A percentile compares a stretch with the other conserved stretches of the same genome.
Evolutionary conservation across 2,113 vertebrate species (phyloP).

Genomic region (Campylomormyrus numenius): DNA sequence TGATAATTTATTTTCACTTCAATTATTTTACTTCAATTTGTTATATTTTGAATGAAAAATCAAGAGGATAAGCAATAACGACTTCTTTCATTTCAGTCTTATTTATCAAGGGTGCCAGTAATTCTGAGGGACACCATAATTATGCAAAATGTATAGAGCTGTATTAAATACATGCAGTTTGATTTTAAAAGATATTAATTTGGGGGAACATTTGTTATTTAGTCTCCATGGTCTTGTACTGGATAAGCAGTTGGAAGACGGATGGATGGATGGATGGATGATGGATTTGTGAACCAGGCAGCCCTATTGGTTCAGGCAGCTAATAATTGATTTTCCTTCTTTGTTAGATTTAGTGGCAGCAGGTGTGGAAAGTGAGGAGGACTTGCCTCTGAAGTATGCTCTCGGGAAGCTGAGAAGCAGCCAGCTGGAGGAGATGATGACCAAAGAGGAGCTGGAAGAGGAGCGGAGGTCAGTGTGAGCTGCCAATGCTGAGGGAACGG

Average conservation of each 20-base stretch:
- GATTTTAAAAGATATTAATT: background rate
- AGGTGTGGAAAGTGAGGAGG: slow-evolving; percentile 13
- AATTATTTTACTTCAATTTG: background rate
- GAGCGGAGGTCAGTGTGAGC: slow-evolving; percentile 73
- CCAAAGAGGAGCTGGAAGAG: slow-evolving; percentile 83
- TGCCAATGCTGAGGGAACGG: background rate
- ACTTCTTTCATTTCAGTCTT: background rate
- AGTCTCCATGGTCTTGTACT: background rate
- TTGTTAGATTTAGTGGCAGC: slow-evolving; percentile 33
- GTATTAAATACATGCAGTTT: background rate
- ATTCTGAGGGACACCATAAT: background rate
- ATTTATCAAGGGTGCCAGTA: background rate
- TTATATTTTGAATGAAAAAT: background rate
- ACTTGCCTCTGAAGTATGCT: slow-evolving; percentile 70
- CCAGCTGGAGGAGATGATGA: slow-evolving; percentile 84
- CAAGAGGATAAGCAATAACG: background rate
- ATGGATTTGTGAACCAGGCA: background rate
- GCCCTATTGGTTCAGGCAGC: background rate
- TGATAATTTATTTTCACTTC: background rate
- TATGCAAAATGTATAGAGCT: background rate
- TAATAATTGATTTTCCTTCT: background rate
- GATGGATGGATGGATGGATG: background rate
- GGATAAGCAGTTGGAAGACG: background rate
- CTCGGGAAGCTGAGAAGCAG: slow-evolving; percentile 81
- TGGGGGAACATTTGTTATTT: background rate